These are phyloP conservation scores for Enteromius paludinosus DNA, from an alignment of 2,797 vertebrate species.

Conservation along the genomic window DNA sequence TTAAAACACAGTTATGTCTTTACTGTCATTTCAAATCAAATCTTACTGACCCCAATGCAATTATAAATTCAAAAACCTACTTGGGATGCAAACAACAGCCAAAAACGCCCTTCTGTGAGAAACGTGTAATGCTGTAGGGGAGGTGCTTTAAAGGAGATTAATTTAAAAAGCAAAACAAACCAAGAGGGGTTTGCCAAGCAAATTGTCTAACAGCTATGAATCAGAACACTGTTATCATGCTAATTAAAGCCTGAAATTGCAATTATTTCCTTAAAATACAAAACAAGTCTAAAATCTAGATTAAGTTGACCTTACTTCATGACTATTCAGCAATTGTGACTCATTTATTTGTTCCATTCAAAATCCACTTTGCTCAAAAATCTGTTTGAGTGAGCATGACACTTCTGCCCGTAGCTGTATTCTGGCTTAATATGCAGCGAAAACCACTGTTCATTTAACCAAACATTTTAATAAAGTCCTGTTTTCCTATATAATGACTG, in stretches of 20 bases:
- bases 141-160: neutral
- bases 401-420: neutral
- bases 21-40: neutral
- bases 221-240: neutral
- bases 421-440: neutral
- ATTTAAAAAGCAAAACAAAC: neutral
- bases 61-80: neutral
- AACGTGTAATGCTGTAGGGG: neutral
- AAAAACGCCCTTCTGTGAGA: neutral
- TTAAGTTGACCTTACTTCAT: neutral
- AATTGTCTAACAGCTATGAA: neutral
- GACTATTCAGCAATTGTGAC: slow-evolving; percentile 3
- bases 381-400: neutral
- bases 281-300: neutral
- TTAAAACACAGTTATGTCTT: neutral
- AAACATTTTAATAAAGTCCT: neutral
- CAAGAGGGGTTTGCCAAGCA: neutral
- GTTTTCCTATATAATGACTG: slow-evolving; percentile 8
- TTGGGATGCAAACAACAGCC: neutral
- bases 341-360: slow-evolving; percentile 12
- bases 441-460: neutral
- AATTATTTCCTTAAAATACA: neutral
- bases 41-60: neutral
- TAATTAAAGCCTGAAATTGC: neutral
- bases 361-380: neutral